Evolutionary conservation across 1,140 invertebrate species (phyloP).

Genomic region (Rhyacophila brunnea): DNA sequence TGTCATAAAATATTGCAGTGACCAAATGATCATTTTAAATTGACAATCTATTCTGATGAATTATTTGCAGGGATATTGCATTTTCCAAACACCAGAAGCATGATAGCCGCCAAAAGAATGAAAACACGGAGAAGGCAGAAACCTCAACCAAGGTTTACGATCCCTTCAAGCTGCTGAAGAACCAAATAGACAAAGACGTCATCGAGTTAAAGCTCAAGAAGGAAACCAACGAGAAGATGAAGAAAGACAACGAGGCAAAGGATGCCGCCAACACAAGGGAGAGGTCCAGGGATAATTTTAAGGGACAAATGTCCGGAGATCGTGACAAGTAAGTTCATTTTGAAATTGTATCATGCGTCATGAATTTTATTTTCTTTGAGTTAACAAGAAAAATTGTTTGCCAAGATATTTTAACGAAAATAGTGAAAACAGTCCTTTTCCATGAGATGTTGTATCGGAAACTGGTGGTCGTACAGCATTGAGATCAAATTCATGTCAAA

Average conservation of each 20-base stretch:
- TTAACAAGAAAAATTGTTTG: too few species aligned
- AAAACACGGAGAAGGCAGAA: constrained; percentile 5
- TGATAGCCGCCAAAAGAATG: constrained; percentile 1
- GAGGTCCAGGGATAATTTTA: constrained; percentile 2
- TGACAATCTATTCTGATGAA: neutral
- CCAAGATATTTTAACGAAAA: too few species aligned
- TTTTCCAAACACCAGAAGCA: neutral
- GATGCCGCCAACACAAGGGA: neutral
- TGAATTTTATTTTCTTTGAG: too few species aligned
- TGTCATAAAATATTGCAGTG: too few species aligned
- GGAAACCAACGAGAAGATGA: constrained; percentile 14
- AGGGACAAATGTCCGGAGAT: constrained; percentile 5
- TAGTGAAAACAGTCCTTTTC: too few species aligned
- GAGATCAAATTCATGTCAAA: too few species aligned
- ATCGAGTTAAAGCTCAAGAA: constrained; percentile 16
- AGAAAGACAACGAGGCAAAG: neutral
- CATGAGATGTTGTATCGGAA: too few species aligned
- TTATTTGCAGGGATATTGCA: constrained; percentile 6
- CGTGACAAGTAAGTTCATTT: constrained; percentile 12
- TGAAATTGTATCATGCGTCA: too few species aligned
- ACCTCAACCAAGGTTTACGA: constrained; percentile 13
- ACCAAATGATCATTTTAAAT: constrained; percentile 1
- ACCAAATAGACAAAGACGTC: constrained; percentile 18
- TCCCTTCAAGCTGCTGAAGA: constrained; percentile 23
- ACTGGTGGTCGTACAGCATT: too few species aligned